Base-by-base conservation (phyloP, 2,797 vertebrate genomes). In the Galago senegalensis region DNA sequence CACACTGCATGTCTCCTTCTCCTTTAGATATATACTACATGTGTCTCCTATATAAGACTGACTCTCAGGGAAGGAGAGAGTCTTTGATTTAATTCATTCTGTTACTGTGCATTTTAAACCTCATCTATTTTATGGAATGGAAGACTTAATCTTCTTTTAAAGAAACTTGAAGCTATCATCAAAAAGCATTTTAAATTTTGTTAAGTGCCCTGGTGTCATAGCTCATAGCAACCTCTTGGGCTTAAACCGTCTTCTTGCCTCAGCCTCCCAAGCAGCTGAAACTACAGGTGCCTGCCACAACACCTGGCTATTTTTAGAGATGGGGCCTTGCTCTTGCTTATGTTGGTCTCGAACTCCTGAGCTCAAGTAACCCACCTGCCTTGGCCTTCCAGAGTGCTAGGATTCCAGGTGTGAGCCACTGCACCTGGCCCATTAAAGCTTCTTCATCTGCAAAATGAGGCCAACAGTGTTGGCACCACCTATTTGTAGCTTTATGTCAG, bases 71-170 rank as follows among this genome's bases (percentile, higher is more conserved):
- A 61, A 84, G 12, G 8, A 76, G 40, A 43, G 40, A 6, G 40
- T 43, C 73, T 58, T 87, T 63, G 60, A 67, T 89, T 96, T 94
- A 82, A 81, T 76, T 89, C 72, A 81, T 17, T 43, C 3, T 56
- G 58, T 93, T 89, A 43, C 46, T 23, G 3, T 73, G 56, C 16
- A 70, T 49, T 72, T 40, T 61, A 89, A 87, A 70, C 46, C 31
- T 94, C 40, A 16, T 72, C 80, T 93, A 1, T 73, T 40, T 73
- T 81, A 56, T 49, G 29, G 21, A 81, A 89, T 58, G 37, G 73
- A 65, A 93, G 18, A 5, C 12, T 89, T 88, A 80, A 60, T 80
- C 25, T 61, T 75, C 20, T 77, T 20, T n/a, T 65, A 65, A 83
- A 91, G 58, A 92, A 79, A 43, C 58, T 8, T 46, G 37, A 69